Conservation (phyloP, 2,888 invertebrate species). For the Tinea semifulvella region DNA sequence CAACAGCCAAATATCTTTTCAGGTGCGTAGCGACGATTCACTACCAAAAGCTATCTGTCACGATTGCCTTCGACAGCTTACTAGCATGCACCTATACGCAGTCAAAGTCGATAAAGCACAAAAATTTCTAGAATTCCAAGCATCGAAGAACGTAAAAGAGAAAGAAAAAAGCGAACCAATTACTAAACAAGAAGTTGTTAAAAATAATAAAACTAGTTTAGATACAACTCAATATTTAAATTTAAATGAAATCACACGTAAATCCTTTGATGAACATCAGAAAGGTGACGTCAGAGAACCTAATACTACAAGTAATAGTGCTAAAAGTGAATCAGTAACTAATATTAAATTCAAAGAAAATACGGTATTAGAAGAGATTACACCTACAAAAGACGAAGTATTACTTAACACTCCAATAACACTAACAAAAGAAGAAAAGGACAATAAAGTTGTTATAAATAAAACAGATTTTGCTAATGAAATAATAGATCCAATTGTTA, state of each 20-base stretch:
- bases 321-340: constrained; percentile 37
- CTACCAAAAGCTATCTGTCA: constrained; percentile 61
- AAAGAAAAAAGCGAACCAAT: constrained; percentile 30
- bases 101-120: constrained; percentile 58
- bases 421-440: constrained; percentile 23
- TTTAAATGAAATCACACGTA: constrained; percentile 20
- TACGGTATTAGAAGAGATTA: constrained; percentile 54
- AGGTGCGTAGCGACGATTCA: constrained; percentile 50
- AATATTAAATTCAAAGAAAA: constrained; percentile 50
- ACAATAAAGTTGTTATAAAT: no score
- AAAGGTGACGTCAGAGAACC: constrained; percentile 34
- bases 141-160: constrained; percentile 36
- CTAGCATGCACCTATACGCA: constrained; percentile 41
- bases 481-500: constrained; percentile 38
- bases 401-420: constrained; percentile 17
- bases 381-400: constrained; percentile 33
- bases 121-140: constrained; percentile 53
- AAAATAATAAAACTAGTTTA: no score
- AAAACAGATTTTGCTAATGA: not conserved
- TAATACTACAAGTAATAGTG: constrained; percentile 27
- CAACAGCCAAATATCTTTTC: no score
- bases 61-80: constrained; percentile 55
- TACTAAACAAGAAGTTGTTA: no score
- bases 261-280: constrained; percentile 32
- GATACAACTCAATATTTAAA: no score